A percentile compares a stretch with the other conserved stretches of the same genome.
Conservation (phyloP, 2,888 invertebrate genomes). For the Agrotis puta region DNA sequence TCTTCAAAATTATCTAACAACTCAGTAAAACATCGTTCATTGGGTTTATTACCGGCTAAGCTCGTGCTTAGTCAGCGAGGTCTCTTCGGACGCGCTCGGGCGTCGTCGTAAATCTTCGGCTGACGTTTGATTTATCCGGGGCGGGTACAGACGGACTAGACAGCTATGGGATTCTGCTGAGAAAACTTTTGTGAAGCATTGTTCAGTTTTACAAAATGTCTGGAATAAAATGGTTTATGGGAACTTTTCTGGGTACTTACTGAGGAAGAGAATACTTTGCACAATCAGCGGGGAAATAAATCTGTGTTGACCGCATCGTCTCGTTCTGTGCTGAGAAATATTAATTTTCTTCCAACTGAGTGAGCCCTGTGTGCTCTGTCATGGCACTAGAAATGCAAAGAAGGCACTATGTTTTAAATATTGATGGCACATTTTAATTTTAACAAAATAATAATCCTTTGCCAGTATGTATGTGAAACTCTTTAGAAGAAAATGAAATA, state of each 20-base stretch:
- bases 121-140: slow-evolving; percentile 72
- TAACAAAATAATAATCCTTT: no score
- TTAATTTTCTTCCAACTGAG: neutral
- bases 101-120: slow-evolving; percentile 70
- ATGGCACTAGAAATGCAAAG: neutral
- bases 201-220: slow-evolving; percentile 49
- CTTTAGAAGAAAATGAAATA: neutral
- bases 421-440: no score
- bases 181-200: slow-evolving; percentile 52
- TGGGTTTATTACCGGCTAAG: slow-evolving; percentile 60
- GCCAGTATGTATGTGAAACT: no score
- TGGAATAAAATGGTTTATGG: slow-evolving; percentile 52
- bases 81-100: slow-evolving; percentile 57
- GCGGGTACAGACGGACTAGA: slow-evolving; percentile 52
- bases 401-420: no score
- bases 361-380: neutral
- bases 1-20: slow-evolving; percentile 57
- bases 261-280: slow-evolving; percentile 27
- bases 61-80: slow-evolving; percentile 59
- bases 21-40: slow-evolving; percentile 47
- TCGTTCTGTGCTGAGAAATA: neutral
- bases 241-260: slow-evolving; percentile 26
- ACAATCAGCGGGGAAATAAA: slow-evolving; percentile 46
- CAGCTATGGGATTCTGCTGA: slow-evolving; percentile 57
- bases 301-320: slow-evolving; percentile 19